These are phyloP conservation scores for Eudorcas thomsonii DNA, from an alignment of 2,113 vertebrate species.

Conservation along the genomic window DNA sequence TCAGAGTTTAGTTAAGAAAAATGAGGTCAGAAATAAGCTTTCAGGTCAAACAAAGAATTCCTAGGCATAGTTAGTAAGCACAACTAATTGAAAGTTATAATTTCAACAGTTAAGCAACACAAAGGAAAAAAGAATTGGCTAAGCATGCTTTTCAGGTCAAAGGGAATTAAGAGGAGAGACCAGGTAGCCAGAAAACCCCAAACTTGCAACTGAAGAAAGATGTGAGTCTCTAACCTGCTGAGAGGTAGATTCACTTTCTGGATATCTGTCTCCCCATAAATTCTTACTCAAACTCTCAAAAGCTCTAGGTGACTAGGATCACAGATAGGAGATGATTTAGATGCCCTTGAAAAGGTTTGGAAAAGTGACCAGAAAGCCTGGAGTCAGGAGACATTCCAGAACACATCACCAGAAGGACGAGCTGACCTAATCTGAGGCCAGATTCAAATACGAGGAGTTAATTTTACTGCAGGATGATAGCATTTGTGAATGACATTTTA, in stretches of 20 bases:
- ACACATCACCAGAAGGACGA: neutral
- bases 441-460: neutral
- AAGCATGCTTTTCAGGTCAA: conserved; percentile 44
- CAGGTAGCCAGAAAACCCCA: neutral
- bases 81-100: conserved; percentile 32
- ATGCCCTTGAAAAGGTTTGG: neutral
- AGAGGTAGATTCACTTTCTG: neutral
- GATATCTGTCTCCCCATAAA: neutral
- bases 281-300: neutral
- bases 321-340: conserved; percentile 37
- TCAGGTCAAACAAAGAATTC: conserved; percentile 48
- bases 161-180: conserved; percentile 37
- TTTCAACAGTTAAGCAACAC: conserved; percentile 40
- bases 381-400: conserved; percentile 21
- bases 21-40: conserved; percentile 68
- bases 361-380: neutral
- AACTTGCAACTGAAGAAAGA: conserved; percentile 32
- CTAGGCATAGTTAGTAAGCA: conserved; percentile 54
- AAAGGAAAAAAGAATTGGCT: neutral
- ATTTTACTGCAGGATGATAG: neutral
- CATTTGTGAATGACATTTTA: neutral
- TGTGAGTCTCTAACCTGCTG: neutral
- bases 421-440: neutral
- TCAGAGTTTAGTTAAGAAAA: conserved; percentile 47
- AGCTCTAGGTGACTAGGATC: conserved; percentile 1